A percentile compares a stretch with the other conserved stretches of the same genome.
These are phyloP conservation scores for Aptenodytes patagonicus DNA, from an alignment of 2,113 vertebrate species.

Conservation along the genomic window DNA sequence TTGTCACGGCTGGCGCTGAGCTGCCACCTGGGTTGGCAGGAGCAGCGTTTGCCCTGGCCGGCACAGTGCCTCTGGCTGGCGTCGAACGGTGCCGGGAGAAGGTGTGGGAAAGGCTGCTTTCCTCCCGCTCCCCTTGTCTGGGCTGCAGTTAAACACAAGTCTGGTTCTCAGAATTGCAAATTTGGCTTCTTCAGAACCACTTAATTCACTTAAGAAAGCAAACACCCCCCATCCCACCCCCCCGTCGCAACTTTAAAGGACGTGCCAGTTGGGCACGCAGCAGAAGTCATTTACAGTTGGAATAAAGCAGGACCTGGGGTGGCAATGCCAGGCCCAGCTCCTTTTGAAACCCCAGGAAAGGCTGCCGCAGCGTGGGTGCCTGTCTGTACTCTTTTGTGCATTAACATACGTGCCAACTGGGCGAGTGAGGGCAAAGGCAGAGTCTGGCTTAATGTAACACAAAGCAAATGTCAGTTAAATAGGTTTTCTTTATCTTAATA, in stretches of 20 bases:
- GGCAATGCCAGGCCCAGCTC: not conserved
- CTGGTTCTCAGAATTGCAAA: not conserved
- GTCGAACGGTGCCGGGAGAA: rapidly evolving
- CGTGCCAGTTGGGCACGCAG: not conserved
- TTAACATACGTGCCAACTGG: not conserved
- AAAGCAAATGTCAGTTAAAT: conserved; percentile 31
- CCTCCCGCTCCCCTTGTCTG: not conserved
- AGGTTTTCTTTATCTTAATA: conserved; percentile 30
- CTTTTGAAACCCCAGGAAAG: not conserved
- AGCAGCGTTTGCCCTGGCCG: rapidly evolving
- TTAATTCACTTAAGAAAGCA: conserved; percentile 14
- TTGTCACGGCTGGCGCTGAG: not conserved
- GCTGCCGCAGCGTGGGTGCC: not conserved
- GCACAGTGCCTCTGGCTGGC: not conserved
- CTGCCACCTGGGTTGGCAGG: not conserved
- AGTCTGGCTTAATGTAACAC: not conserved
- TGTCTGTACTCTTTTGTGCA: not conserved
- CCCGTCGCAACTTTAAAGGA: not conserved
- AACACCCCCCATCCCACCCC: not conserved
- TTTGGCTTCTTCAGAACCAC: not conserved
- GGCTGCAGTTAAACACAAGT: not conserved
- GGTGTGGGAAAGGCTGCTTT: not conserved
- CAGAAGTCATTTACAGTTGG: not conserved
- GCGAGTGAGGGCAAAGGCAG: not conserved
- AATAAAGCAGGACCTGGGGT: not conserved